Base-by-base conservation (phyloP, 2,888 invertebrate genomes). In the Fragum whitleyi region DNA sequence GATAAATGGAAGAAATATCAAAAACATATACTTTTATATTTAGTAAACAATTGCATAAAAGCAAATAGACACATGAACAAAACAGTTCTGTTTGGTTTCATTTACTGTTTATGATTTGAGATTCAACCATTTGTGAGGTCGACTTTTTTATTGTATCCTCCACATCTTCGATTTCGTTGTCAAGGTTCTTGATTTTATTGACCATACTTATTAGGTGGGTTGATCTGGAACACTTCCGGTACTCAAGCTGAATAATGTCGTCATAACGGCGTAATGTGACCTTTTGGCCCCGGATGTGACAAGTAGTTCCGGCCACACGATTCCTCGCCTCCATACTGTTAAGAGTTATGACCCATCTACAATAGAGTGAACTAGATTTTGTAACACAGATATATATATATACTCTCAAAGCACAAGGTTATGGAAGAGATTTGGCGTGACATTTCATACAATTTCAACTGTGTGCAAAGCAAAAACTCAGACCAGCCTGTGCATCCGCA, bases 191-290 rank as follows among this genome's bases (percentile, higher is more conserved):
- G 23, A 83, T 80, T 26, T 78, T 83, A n/a, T 42, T 47, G 14
- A 85, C 79, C 83, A 86, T 87, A 28, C 74, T 69, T 32, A 79
- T 67, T 0, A 87, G 65, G 7, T 77, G 79, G 5, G 75, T 74
- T 0, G 83, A 74, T 23, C 82, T 73, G 14, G 83, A 72, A 67
- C 86, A 87, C 68, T 86, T 87, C 51, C 81, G 79, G 70, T 83
- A 86, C 21, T 88, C 88, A 42, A 85, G 59, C n/a, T 74, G 73
- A 57, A 81, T 77, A 1, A 88, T 79, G 74, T 87, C 88, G 70
- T 87, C 86, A 83, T 87, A 87, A n/a, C 88, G 85, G 51, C 87
- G 76, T 42, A 88, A 71, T 11, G 79, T 77, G 14, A 85, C 81
- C 39, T 57, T 75, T 59, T 73, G 77, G 39, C 85, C 86, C 57